Base-by-base conservation (phyloP, 2,797 vertebrate species). In the Myotis pilosus region DNA sequence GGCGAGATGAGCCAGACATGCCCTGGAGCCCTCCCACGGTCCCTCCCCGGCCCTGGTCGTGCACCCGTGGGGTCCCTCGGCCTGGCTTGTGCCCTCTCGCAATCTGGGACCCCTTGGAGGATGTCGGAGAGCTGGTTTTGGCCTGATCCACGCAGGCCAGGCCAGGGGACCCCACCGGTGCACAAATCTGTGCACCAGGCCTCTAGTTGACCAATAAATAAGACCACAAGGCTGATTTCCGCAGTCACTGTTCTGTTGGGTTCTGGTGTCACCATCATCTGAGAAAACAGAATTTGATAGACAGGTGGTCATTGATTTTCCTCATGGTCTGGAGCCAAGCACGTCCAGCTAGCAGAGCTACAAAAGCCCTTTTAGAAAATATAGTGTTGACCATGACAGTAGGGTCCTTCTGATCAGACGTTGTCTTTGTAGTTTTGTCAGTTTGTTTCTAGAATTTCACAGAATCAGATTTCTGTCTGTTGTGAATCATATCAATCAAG, bases 361-460 rank as follows among this genome's bases (percentile, higher is more conserved):
- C 19, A 68, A 85, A 62, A 60, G 6, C 30, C 9, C 23, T 74
- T 80, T 81, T 28, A 78, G 28, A 85, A 88, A 85, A 23, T 76
- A 49, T 5, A 72, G 28, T 75, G 12, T 44, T 36, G 8, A 38
- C 30, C 47, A 55, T 41, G 36, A n/a, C 47, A 78, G 9, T 36
- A 41, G 5, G 6, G 0, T 6, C 28, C 66, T 80, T 25, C 51
- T 0, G 0, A 28, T 72, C 28, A 57, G 5, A 57, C 3, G n/a
- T 36, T 38, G 41, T 81, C 47, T 89, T 69, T 51, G 13, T 80
- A 86, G 30, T 79, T 82, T 57, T 19, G 2, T 92, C 3, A 55
- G 0, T 87, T 49, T 36, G 11, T 57, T 95, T 89, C 25, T 36
- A 74, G 89, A 94, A 87, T 57, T 89, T 81, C 53, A 88, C 38